These are phyloP conservation scores for Phaenicophaeus curvirostris DNA, from an alignment of 2,797 vertebrate genomes.

Conservation along the genomic window DNA sequence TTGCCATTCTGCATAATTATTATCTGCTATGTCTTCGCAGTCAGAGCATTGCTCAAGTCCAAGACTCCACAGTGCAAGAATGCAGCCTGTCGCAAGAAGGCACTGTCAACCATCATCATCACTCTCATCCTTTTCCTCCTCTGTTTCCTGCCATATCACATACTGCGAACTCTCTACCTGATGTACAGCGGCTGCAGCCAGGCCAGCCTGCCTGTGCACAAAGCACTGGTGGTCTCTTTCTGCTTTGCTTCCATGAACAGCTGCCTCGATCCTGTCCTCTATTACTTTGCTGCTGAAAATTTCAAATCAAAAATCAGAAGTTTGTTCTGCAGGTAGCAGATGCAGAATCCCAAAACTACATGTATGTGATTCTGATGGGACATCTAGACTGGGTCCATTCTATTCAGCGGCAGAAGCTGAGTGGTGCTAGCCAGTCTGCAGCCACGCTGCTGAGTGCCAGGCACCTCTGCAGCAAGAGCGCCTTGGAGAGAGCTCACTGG, in stretches of 20 bases:
- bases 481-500: background rate
- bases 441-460: background rate
- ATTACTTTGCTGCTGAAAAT: constrained; percentile 80
- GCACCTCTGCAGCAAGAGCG: background rate
- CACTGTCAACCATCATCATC: constrained; percentile 73
- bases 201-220: constrained; percentile 40
- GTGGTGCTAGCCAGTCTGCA: background rate
- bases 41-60: constrained; percentile 64
- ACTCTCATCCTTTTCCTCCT: constrained; percentile 75
- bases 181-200: background rate
- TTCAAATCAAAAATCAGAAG: constrained; percentile 72
- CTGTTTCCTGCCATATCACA: constrained; percentile 82
- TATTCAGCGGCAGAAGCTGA: background rate
- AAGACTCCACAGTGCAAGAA: background rate
- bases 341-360: background rate
- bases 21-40: constrained; percentile 75
- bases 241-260: constrained; percentile 77
- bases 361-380: fast-evolving
- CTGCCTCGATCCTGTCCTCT: constrained; percentile 81
- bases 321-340: background rate
- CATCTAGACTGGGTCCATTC: background rate
- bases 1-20: constrained; percentile 74
- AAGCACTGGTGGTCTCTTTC: constrained; percentile 69
- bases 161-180: constrained; percentile 76
- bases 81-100: constrained; percentile 68